Base-by-base conservation (phyloP, 2,888 invertebrate genomes). In the Thelaira solivaga region DNA sequence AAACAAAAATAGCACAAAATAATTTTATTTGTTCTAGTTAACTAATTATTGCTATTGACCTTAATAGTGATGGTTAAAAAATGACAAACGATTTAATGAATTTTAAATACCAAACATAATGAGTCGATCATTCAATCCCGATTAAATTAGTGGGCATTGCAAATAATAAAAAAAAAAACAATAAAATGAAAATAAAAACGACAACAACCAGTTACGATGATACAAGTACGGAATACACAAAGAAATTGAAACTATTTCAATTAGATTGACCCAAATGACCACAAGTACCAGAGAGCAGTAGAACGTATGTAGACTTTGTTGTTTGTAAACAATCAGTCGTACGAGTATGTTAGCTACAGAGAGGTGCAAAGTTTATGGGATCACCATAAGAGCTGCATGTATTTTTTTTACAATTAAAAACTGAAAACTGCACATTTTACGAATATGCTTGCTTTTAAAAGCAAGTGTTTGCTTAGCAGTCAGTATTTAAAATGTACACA, bases 261-360 rank as follows among this genome's bases (percentile, higher is more conserved):
- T 71, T 76, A 43, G 39, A 65, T 61, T 65, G 65, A 71, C 59
- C 59, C 39, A 53, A 71, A 39, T 61, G 76, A 76, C 71, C 65
- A 65, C 34, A 31, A 64, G 31, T 47, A 47, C 29, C 31, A 47
- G 22, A 29, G 36, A 34, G 20, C 20, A 34, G 6, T 43, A 36
- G 51, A 41, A 74, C 53, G 43, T 26, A 41, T 1, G 16, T 18
- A 13, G n/a, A n/a, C 5, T n/a, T n/a, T n/a, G n/a, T n/a, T n/a
- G n/a, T n/a, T 6, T 65, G 36, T 36, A 34, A 34, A 6, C 1
- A 6, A n/a, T n/a, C 2, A n/a, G 31, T 22, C 3, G 34, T 22
- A 36, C 36, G 36, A n/a, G 36, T 13, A 11, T 36, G 10, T 11
- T 36, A 5, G 10, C 3, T 36, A 4, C 13, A n/a, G 4, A 36